Conservation (phyloP, 2,888 invertebrate species). For the Philereme vetulata region DNA sequence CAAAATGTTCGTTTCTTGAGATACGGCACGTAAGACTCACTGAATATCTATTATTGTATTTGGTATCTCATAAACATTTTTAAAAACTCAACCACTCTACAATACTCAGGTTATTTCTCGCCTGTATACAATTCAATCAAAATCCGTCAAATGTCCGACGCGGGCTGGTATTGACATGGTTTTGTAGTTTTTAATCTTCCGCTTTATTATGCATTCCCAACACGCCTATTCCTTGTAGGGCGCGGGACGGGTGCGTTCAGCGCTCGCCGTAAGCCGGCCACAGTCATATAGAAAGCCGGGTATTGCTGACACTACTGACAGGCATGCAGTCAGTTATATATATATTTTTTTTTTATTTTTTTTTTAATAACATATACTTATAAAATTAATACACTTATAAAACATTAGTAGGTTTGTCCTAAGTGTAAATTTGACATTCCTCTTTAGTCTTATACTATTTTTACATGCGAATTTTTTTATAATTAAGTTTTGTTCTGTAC, state of each 20-base stretch:
- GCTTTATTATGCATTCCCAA: conserved; percentile 80
- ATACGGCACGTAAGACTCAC: conserved; percentile 26
- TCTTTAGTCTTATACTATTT: too few relatives aligned
- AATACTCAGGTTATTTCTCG: not conserved
- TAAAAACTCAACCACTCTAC: not conserved
- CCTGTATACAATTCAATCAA: conserved; percentile 29
- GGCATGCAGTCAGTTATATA: too few relatives aligned
- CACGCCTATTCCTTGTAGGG: conserved; percentile 82
- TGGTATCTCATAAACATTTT: not conserved
- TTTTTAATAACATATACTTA: too few relatives aligned
- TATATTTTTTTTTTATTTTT: too few relatives aligned
- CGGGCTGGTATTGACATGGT: conserved; percentile 74
- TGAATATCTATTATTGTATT: conserved; percentile 15
- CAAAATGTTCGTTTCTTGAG: conserved; percentile 26
- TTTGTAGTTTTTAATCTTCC: conserved; percentile 81
- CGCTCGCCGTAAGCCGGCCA: conserved; percentile 18
- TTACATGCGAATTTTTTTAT: too few relatives aligned
- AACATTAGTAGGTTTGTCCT: too few relatives aligned
- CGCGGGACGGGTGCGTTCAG: conserved; percentile 65
- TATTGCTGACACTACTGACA: too few relatives aligned
- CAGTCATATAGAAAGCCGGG: conserved; percentile 9
- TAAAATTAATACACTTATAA: too few relatives aligned
- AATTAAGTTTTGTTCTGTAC: too few relatives aligned
- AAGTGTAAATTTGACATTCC: too few relatives aligned
- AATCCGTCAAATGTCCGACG: conserved; percentile 42